Evolutionary conservation across 2,797 vertebrate species (phyloP).

Genomic region (Aldrovandia affinis): DNA sequence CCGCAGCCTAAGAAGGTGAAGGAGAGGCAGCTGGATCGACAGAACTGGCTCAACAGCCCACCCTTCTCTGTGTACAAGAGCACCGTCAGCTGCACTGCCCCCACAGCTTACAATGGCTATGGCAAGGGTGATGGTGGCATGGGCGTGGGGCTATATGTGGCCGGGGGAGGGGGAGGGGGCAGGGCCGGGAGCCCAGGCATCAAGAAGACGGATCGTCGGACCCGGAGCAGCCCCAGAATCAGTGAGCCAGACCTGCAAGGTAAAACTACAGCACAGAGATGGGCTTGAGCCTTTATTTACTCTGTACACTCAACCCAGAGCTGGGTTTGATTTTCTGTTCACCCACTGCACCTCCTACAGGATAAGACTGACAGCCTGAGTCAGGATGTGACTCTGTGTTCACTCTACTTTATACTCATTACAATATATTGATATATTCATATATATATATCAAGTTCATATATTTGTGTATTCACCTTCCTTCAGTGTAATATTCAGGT

Average conservation of each 20-base stretch:
- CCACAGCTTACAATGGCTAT: conserved; percentile 85
- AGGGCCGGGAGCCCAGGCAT: conserved; percentile 74
- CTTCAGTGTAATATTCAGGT: neutral
- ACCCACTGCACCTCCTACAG: neutral
- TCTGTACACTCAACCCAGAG: neutral
- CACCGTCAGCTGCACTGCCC: conserved; percentile 70
- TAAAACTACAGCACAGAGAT: conserved; percentile 55
- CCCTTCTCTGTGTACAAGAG: conserved; percentile 88
- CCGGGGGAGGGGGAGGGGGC: conserved; percentile 67
- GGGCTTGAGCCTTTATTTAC: too few relatives aligned
- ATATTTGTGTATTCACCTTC: neutral
- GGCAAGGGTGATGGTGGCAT: conserved; percentile 73
- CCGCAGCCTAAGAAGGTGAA: conserved; percentile 93
- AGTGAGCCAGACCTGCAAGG: conserved; percentile 88
- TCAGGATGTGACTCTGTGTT: neutral
- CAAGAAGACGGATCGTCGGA: conserved; percentile 86
- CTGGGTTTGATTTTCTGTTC: neutral
- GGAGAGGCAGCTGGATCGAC: conserved; percentile 87
- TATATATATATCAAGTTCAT: too few relatives aligned
- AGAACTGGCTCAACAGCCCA: conserved; percentile 93
- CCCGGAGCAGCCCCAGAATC: conserved; percentile 89
- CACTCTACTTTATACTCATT: neutral
- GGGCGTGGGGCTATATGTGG: neutral
- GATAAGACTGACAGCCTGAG: neutral
- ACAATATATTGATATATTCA: too few relatives aligned